Conservation (phyloP, 2,888 invertebrate genomes). For the Cremastinae sp. region DNA sequence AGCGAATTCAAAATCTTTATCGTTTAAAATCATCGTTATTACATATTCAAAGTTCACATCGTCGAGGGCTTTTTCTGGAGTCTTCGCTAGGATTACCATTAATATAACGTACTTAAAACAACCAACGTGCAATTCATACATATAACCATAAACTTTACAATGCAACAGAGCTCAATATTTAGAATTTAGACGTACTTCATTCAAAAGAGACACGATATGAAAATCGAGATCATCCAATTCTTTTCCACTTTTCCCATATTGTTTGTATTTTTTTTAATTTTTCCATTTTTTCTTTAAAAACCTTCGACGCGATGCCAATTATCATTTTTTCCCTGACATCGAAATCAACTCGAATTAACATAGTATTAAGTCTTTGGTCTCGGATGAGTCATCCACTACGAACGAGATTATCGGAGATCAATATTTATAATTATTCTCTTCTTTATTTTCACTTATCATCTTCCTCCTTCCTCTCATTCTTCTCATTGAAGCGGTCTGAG, state of each 20-base stretch:
- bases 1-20: too few species aligned
- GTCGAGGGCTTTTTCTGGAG: too few species aligned
- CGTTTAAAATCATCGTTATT: too few species aligned
- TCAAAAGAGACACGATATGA: slow-evolving; percentile 55
- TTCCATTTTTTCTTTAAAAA: background rate
- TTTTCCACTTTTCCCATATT: slow-evolving; percentile 1
- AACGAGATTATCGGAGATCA: slow-evolving; percentile 53
- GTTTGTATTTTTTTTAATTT: slow-evolving; percentile 5
- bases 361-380: slow-evolving; percentile 77
- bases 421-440: slow-evolving; percentile 35
- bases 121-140: slow-evolving; percentile 73
- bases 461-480: slow-evolving; percentile 17
- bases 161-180: slow-evolving; percentile 73
- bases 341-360: slow-evolving; percentile 58
- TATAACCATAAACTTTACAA: slow-evolving; percentile 75
- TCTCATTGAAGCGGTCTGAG: slow-evolving; percentile 74
- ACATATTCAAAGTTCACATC: too few species aligned
- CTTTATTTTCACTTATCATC: slow-evolving; percentile 20
- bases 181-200: slow-evolving; percentile 52
- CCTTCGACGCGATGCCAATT: slow-evolving; percentile 9
- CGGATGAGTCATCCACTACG: slow-evolving; percentile 74
- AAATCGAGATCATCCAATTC: slow-evolving; percentile 44
- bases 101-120: slow-evolving; percentile 74
- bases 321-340: slow-evolving; percentile 3
- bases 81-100: slow-evolving; percentile 68